Evolutionary conservation across 2,113 vertebrate genomes (phyloP).

Genomic region (Hemibagrus wyckioides): DNA sequence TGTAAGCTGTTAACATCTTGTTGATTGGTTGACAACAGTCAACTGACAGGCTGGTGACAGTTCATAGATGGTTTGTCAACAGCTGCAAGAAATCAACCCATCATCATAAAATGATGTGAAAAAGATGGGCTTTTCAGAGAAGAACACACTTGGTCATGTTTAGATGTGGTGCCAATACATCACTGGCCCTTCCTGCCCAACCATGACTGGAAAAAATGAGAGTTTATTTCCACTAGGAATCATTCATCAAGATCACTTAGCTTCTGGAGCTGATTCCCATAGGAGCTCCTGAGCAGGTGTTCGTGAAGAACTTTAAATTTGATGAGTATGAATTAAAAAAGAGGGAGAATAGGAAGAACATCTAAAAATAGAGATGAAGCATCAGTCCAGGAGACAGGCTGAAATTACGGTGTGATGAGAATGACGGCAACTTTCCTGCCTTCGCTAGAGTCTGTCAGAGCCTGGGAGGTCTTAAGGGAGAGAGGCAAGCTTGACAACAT

Average conservation of each 20-base stretch:
- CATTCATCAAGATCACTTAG: conserved; percentile 45
- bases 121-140: neutral
- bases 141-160: neutral
- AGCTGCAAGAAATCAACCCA: neutral
- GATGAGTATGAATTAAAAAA: conserved; percentile 57
- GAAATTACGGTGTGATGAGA: conserved; percentile 72
- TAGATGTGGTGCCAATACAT: conserved; percentile 23
- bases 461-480: conserved; percentile 72
- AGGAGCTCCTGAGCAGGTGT: conserved; percentile 71
- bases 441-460: conserved; percentile 72
- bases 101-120: neutral
- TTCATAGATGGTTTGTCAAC: neutral
- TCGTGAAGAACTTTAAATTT: conserved; percentile 70
- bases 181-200: neutral
- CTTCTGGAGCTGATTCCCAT: conserved; percentile 58
- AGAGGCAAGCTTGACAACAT: conserved; percentile 76
- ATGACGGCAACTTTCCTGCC: conserved; percentile 67
- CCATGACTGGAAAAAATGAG: conserved; percentile 31
- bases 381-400: conserved; percentile 71
- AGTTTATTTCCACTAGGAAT: conserved; percentile 42
- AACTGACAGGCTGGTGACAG: no score
- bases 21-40: neutral
- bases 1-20: neutral
- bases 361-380: conserved; percentile 74
- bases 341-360: conserved; percentile 55